These are phyloP conservation scores for Agonopterix heracliana DNA, from an alignment of 2,888 invertebrate species.

Conservation along the genomic window DNA sequence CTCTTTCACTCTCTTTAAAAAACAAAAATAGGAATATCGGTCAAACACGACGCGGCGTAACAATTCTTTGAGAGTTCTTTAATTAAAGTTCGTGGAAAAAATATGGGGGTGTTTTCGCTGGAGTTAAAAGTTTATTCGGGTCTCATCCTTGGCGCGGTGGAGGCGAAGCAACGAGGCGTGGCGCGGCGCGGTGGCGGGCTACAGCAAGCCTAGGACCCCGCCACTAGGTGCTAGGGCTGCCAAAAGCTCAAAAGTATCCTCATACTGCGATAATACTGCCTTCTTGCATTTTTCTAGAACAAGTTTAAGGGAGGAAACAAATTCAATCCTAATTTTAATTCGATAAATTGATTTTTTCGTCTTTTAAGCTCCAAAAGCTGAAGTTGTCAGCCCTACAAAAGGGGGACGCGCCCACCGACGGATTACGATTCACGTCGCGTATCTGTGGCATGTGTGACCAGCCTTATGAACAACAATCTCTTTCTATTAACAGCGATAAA, in stretches of 20 bases:
- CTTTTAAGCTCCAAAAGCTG: no score
- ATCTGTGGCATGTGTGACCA: constrained; percentile 35
- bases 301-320: no score
- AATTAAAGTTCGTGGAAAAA: constrained; percentile 17
- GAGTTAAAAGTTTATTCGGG: constrained; percentile 18
- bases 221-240: background rate
- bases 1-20: background rate
- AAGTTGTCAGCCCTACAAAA: background rate
- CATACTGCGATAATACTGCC: no score
- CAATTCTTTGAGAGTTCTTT: constrained; percentile 17
- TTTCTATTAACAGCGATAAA: constrained; percentile 22
- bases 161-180: constrained; percentile 13
- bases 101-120: constrained; percentile 14
- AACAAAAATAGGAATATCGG: background rate
- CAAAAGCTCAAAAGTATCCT: background rate
- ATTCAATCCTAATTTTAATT: no score
- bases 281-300: no score
- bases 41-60: constrained; percentile 14
- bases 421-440: constrained; percentile 39
- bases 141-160: constrained; percentile 13
- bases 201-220: background rate
- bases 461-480: constrained; percentile 27
- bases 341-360: no score
- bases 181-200: constrained; percentile 3
- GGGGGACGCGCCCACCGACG: background rate